Percentiles rank a stretch among this genome's conserved stretches.
phyloP scores from a whole-genome alignment of 1,140 invertebrate species.

The Achatina immaculata region DNA sequence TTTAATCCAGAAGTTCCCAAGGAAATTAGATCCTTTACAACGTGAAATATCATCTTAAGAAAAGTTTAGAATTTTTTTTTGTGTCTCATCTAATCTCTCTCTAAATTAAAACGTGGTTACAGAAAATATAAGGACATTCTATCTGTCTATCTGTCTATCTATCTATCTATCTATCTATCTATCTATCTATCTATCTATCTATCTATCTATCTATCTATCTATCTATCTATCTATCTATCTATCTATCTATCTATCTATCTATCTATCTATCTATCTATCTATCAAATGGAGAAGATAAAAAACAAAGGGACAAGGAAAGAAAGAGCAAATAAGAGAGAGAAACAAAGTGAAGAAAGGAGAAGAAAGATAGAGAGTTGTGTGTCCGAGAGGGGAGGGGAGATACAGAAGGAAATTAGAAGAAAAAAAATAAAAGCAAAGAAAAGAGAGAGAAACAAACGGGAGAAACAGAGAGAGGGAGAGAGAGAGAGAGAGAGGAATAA shows the following conservation, averaged over 20 bases:
- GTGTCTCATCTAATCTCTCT: too few species aligned
- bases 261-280: background rate
- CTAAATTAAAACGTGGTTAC: too few species aligned
- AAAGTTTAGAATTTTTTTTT: too few species aligned
- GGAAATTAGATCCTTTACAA: too few species aligned
- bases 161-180: background rate
- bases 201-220: slow-evolving; percentile 17
- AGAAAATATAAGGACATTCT: background rate
- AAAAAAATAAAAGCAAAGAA: background rate
- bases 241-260: background rate
- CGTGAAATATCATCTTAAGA: too few species aligned
- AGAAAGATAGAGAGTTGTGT: background rate
- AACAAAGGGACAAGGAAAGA: too few species aligned
- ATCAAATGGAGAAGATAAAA: background rate
- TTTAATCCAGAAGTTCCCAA: too few species aligned
- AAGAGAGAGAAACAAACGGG: too few species aligned
- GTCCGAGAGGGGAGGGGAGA: background rate
- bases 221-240: slow-evolving; percentile 8
- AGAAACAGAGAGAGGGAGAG: background rate
- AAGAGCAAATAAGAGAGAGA: too few species aligned
- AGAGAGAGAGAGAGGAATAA: background rate
- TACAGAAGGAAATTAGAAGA: background rate
- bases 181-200: slow-evolving; percentile 17
- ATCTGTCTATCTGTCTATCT: background rate
- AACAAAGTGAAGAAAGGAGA: background rate